Evolutionary conservation across 2,888 invertebrate species (phyloP), one percentile per base, ranked within the genome.

Genomic region (Lamproptera curius): DNA sequence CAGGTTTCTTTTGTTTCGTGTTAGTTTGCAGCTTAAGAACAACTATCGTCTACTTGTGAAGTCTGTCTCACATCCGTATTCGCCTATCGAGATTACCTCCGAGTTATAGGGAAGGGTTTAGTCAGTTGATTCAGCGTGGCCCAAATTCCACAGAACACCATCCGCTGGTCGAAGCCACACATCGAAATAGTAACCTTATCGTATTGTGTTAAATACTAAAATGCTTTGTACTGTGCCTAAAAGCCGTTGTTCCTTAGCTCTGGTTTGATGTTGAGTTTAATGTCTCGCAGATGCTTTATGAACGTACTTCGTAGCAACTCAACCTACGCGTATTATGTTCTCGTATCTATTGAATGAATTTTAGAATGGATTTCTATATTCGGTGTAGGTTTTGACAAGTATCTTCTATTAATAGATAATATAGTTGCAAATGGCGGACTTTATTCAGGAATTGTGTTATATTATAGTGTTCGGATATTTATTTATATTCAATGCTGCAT

Each of bases 61-160:
- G 26, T 31, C 49, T 59, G 54, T 54, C n/a, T 62, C 60, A 68
- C 59, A 73, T 73, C 69, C 67, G 67, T 55, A 59, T 62, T 59
- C 56, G 53, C 56, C 57, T 61, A 60, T 66, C 58, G 62, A 70
- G 71, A 76, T 73, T 73, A 70, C 70, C 67, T 70, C 66, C 59
- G 61, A 70, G 67, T 56, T 53, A 66, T 67, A 73, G 73, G 68
- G 76, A 83, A 80, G 78, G 83, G 80, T 81, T 77, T 81, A 77
- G 76, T 73, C 73, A 64, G 81, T 81, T 85, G 86, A 87, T 75
- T 86, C 85, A 86, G 79, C 81, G 70, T 85, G 85, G 66, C 82
- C 86, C 82, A 86, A 85, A 87, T 87, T 79, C 85, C 84, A 70
- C 55, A 67, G 71, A 62, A 76, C 74, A 78, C 78, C 85, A 86